These are phyloP conservation scores for Dryomyza anilis DNA, from an alignment of 2,888 invertebrate genomes.

Conservation along the genomic window DNA sequence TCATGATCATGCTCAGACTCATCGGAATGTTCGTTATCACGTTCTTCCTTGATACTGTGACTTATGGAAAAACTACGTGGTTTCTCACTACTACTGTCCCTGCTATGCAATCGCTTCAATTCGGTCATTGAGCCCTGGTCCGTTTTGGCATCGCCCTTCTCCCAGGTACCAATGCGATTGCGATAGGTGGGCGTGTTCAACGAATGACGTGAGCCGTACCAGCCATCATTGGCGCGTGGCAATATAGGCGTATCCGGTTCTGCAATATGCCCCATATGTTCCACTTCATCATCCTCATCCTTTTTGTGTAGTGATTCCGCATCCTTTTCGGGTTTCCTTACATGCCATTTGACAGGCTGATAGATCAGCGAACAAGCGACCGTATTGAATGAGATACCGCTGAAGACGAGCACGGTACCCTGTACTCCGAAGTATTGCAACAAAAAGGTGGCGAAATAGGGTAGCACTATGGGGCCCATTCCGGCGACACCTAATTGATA, in stretches of 20 bases:
- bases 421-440: constrained; percentile 68
- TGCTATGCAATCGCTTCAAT: constrained; percentile 46
- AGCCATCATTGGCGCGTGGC: constrained; percentile 59
- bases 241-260: constrained; percentile 73
- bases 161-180: constrained; percentile 46
- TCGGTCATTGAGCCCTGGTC: constrained; percentile 38
- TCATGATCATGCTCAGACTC: neutral
- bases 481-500: constrained; percentile 75
- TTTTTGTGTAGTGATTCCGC: constrained; percentile 39
- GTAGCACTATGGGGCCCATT: constrained; percentile 74
- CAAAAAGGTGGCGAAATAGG: constrained; percentile 71
- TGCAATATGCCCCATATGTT: constrained; percentile 67
- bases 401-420: constrained; percentile 71
- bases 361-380: constrained; percentile 71
- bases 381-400: constrained; percentile 72
- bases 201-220: constrained; percentile 55
- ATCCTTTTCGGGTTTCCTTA: constrained; percentile 61
- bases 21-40: constrained; percentile 34
- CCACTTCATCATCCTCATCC: constrained; percentile 66
- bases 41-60: constrained; percentile 49
- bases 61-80: constrained; percentile 49
- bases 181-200: constrained; percentile 44
- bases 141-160: constrained; percentile 26
- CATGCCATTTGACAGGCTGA: constrained; percentile 78
- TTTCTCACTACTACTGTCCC: constrained; percentile 34